These are phyloP conservation scores for Altica lythri DNA, from an alignment of 2,888 invertebrate genomes.

Conservation along the genomic window DNA sequence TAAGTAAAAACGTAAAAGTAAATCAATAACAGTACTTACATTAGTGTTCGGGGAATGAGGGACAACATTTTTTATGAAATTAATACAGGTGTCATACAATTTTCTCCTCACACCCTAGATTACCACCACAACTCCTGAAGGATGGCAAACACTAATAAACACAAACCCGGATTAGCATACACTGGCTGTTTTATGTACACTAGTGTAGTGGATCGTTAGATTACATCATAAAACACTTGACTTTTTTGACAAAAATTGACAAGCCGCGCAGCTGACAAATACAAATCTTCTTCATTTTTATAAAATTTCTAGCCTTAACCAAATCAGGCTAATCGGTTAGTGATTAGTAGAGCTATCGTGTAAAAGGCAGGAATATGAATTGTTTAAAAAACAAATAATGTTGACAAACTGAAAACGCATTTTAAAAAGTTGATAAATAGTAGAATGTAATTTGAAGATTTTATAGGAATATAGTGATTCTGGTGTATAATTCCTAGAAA, in stretches of 20 bases:
- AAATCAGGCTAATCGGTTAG: too few species aligned
- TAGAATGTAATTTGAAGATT: too few species aligned
- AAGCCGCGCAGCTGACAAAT: neutral
- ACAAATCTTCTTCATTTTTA: conserved; percentile 3
- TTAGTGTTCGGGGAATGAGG: conserved; percentile 5
- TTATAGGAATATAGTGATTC: too few species aligned
- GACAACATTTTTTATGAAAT: conserved; percentile 48
- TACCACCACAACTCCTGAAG: conserved; percentile 2
- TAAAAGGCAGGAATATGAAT: too few species aligned
- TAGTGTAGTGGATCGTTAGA: conserved; percentile 22
- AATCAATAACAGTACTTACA: neutral
- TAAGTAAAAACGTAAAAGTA: too few species aligned
- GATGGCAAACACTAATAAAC: conserved; percentile 15
- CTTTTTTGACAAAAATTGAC: conserved; percentile 8
- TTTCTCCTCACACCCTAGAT: neutral
- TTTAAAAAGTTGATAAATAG: too few species aligned
- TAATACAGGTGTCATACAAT: conserved; percentile 9
- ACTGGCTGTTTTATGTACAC: conserved; percentile 15
- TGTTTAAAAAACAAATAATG: too few species aligned
- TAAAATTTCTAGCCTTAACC: too few species aligned
- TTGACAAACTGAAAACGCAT: too few species aligned
- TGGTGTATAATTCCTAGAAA: too few species aligned
- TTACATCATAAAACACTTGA: conserved; percentile 18
- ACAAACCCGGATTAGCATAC: conserved; percentile 9
- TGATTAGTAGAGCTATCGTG: too few species aligned